Evolutionary conservation across 2,888 invertebrate species (phyloP).

Genomic region (Isotomurus palustris): DNA sequence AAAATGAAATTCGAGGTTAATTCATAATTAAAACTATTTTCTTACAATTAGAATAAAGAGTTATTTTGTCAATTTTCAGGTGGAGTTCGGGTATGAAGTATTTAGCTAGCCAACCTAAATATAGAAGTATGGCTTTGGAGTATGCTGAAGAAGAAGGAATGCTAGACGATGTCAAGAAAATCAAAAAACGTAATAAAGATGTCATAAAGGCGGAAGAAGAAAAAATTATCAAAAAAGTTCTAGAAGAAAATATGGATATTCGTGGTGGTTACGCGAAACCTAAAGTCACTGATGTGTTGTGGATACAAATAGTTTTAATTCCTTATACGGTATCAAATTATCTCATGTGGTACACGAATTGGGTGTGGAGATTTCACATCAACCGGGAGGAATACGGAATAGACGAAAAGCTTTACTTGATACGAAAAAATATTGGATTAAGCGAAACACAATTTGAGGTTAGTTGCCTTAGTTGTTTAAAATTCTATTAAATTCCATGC

Average conservation of each 20-base stretch:
- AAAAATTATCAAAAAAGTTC: slow-evolving; percentile 69
- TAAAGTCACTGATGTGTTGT: slow-evolving; percentile 67
- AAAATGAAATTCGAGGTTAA: neutral
- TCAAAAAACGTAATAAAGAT: slow-evolving; percentile 53
- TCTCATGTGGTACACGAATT: slow-evolving; percentile 68
- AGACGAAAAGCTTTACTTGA: slow-evolving; percentile 78
- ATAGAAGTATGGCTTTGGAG: slow-evolving; percentile 69
- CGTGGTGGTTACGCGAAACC: slow-evolving; percentile 89
- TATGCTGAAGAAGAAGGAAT: slow-evolving; percentile 60
- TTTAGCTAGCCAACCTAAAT: slow-evolving; percentile 80
- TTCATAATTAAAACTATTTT: neutral
- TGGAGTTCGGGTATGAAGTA: slow-evolving; percentile 79
- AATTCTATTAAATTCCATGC: neutral
- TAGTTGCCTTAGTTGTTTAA: slow-evolving; percentile 13
- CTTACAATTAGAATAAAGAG: neutral
- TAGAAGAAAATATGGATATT: slow-evolving; percentile 90
- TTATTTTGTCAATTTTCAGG: slow-evolving; percentile 47
- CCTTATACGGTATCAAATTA: slow-evolving; percentile 71
- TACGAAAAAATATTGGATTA: slow-evolving; percentile 68
- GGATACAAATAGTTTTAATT: slow-evolving; percentile 74
- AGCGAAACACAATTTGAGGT: slow-evolving; percentile 55
- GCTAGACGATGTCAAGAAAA: slow-evolving; percentile 52
- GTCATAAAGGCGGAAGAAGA: slow-evolving; percentile 75
- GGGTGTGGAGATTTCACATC: slow-evolving; percentile 77
- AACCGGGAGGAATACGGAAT: slow-evolving; percentile 69